Base-by-base conservation (phyloP, 2,797 vertebrate genomes). In the Halcyon smyrnensis region DNA sequence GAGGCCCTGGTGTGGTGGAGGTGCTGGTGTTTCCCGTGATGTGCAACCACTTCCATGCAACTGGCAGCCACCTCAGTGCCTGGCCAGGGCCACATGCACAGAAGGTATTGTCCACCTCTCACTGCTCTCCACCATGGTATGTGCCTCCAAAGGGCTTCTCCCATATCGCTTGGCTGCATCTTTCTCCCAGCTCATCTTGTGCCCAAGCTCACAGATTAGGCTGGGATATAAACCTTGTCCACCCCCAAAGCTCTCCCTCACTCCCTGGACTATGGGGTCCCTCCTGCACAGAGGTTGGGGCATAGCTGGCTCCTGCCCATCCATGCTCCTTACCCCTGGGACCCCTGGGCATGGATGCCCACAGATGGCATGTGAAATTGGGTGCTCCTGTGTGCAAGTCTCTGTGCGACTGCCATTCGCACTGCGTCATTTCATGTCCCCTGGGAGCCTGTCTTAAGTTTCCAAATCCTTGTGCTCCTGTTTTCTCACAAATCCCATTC, bases 301-400 rank as follows among this genome's bases (percentile, higher is more conserved):
- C 0, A 1, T 19, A 51, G 50, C 37, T 69, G 67, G 25, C 24
- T 84, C 34, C 67, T 48, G 30, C 43, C n/a, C 43, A 21, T 6
- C 36, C 0, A 0, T 15, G 13, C 8, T 36, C 15, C 68, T 46
- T 36, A 21, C 4, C 21, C 43, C 23, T 46, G 62, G 51, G n/a
- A 53, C 12, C 24, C 15, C 9, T 36, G 34, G 71, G 39, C 30
- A n/a, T 3, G 7, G 50, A 6, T 41, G 8, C n/a, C 32, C 30
- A 16, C 0, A 1, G 81, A 1, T 60, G 53, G n/a, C 11, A 1
- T 1, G 15, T 16, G 67, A 65, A 54, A 1, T 1, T 9, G 59
- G 46, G 28, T 56, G 43, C 8, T 90, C 34, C 43, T 2, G 0
- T 6, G n/a, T 3, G 15, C n/a, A 8, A 16, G 7, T 60, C 41